Evolutionary conservation across 1,140 invertebrate genomes (phyloP), one percentile per base, ranked within the genome.

Genomic region (Papilio machaon): DNA sequence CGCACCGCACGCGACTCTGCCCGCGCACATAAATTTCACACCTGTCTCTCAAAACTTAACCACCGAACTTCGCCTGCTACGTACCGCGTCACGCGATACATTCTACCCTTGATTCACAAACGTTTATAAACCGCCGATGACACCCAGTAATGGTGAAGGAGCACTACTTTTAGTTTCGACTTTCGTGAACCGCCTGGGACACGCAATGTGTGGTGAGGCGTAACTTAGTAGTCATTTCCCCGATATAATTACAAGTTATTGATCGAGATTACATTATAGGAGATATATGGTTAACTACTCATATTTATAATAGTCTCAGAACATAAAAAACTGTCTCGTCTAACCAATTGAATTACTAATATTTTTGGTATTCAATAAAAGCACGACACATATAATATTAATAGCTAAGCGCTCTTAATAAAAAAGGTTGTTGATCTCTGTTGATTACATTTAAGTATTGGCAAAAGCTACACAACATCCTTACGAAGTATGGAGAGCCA

Each of bases 21-120:
- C 38, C 43, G 17, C 73, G 38, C 43, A 46, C 73, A 47, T 74
- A 74, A 74, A 74, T 74, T 74, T 74, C 73, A 74, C 73, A 74
- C 73, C 73, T 74, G 73, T 74, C 73, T 74, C 38, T 74, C 43
- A 46, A 19, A 74, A 46, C 43, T 74, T 47, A 38, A 13, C 11
- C 64, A 43, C 43, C 38, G 38, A 74, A 47, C 35, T 43, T 74
- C n/a, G n/a, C 0, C 43, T 19, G 60, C 13, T 38, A 35, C 30
- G 30, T 38, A 70, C 64, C 64, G 17, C 17, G 46, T 47, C 73
- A 74, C 73, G 73, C 73, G 17, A 74, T 74, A 74, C 73, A 74
- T 74, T 23, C 19, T 43, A 46, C 73, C 73, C 73, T 74, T 47
- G 73, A 47, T 74, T 19, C 73, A 38, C 15, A 47, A 17, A 17